Base-by-base conservation (phyloP, 2,888 invertebrate species). In the Mesopsocus fuscifrons region DNA sequence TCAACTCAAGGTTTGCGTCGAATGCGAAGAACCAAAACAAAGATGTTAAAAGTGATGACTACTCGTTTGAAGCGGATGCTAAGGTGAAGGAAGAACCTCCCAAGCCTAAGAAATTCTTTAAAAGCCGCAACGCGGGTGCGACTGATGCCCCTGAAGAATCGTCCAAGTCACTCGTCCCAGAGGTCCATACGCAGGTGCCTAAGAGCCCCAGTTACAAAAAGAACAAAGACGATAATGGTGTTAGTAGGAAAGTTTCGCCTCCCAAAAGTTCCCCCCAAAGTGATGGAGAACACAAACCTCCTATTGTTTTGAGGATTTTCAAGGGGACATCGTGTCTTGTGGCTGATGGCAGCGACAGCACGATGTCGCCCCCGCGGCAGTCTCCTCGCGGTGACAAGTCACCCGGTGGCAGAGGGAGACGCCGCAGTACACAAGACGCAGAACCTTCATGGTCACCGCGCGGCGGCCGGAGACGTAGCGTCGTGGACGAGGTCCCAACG, bases 81-180 rank as follows among this genome's bases (percentile, higher is more conserved):
- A 63, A 67, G 43, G 65, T 67, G 51, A 66, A 66, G 53, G 63
- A 67, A 47, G 66, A 64, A 43, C 62, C 67, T 45, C 64, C 72
- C 50, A 83, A 84, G 59, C 87, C 87, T 34, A 82, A 85, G 57
- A 88, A 88, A 58, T 88, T 88, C 61, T 88, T 88, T 58, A 88
- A 88, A 58, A 85, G 84, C 56, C 75, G 82, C 42, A 83, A 81
- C 61, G 68, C 73, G 34, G 51, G 40, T 22, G 33, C 47, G 33
- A 16, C 47, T 20, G 42, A 34, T 40, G 52, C 52, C 41, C 48
- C 50, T 13, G 47, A 48, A 42, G 51, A 49, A 26, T 43, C 47
- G 9, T 50, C 47, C 41, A n/a, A n/a, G n/a, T n/a, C n/a, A n/a
- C n/a, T n/a, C n/a, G n/a, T n/a, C n/a, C n/a, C n/a, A n/a, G n/a